phyloP scores from a whole-genome alignment of 1,140 invertebrate genomes.

The Penaeus japonicus region DNA sequence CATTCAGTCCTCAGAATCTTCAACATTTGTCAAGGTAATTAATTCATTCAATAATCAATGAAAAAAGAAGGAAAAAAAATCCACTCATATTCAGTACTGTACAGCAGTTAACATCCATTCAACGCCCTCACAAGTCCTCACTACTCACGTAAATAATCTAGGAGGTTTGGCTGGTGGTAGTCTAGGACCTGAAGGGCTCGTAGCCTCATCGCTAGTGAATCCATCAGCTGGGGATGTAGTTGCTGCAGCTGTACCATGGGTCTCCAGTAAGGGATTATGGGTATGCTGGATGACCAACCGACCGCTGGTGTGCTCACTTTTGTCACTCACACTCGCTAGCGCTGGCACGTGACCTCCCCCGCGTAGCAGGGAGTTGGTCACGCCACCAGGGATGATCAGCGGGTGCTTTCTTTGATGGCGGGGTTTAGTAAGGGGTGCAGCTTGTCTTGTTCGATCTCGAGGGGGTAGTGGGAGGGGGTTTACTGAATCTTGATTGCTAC shows the following conservation, averaged over 20 bases:
- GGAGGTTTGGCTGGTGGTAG: slow-evolving; percentile 58
- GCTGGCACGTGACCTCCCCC: slow-evolving; percentile 45
- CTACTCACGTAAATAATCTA: slow-evolving; percentile 57
- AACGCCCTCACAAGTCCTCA: neutral
- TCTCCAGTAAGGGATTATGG: slow-evolving; percentile 56
- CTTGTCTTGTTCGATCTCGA: slow-evolving; percentile 76
- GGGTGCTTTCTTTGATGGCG: slow-evolving; percentile 88
- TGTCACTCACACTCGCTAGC: neutral
- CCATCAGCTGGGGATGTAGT: slow-evolving; percentile 12
- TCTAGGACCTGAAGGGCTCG: slow-evolving; percentile 33
- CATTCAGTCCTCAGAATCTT: too few relatives aligned
- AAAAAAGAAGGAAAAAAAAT: too few relatives aligned
- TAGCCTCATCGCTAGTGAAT: slow-evolving; percentile 25
- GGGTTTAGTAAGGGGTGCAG: slow-evolving; percentile 72
- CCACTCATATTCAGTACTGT: too few relatives aligned
- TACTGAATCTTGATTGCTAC: slow-evolving; percentile 64
- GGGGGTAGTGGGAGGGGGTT: slow-evolving; percentile 86
- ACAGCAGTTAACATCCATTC: too few relatives aligned
- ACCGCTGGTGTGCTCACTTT: slow-evolving; percentile 15
- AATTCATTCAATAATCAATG: too few relatives aligned
- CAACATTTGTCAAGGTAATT: too few relatives aligned
- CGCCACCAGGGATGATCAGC: slow-evolving; percentile 75
- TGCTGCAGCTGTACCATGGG: slow-evolving; percentile 28
- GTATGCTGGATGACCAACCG: slow-evolving; percentile 58
- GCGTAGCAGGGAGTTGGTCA: slow-evolving; percentile 51